Percentiles rank a stretch among this genome's conserved stretches.
phyloP scores from a whole-genome alignment of 2,113 vertebrate species.

The Cyprinodon variegatus region DNA sequence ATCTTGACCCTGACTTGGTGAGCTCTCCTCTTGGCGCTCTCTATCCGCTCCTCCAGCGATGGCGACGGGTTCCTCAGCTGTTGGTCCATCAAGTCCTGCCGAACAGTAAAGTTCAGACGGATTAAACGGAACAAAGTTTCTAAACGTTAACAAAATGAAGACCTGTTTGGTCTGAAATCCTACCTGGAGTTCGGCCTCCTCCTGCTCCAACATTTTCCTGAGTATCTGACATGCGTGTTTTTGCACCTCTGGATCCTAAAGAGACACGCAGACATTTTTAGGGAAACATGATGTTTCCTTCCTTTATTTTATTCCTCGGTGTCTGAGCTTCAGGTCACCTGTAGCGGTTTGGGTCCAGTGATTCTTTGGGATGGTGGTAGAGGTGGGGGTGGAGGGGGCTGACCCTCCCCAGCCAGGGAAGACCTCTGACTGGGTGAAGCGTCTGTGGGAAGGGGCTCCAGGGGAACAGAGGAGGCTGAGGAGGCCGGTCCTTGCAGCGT shows the following conservation, averaged over 20 bases:
- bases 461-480: conserved; percentile 60
- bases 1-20: conserved; percentile 89
- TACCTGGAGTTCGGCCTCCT: conserved; percentile 92
- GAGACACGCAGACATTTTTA: background rate
- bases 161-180: background rate
- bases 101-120: background rate
- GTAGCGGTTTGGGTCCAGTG: conserved; percentile 88
- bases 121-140: background rate
- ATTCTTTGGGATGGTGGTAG: conserved; percentile 83
- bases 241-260: conserved; percentile 88
- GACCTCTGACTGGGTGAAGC: conserved; percentile 69
- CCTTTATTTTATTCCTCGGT: background rate
- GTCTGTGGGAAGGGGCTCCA: conserved; percentile 75
- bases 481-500: conserved; percentile 89
- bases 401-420: conserved; percentile 61
- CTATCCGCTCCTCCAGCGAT: conserved; percentile 85
- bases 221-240: conserved; percentile 93
- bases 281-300: background rate
- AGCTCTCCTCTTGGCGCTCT: conserved; percentile 87
- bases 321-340: conserved; percentile 71
- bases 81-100: conserved; percentile 84
- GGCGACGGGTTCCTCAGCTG: conserved; percentile 81
- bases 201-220: conserved; percentile 91
- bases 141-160: too few relatives aligned
- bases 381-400: conserved; percentile 67